These are phyloP conservation scores for Cheumatopsyche charites DNA, from an alignment of 1,140 invertebrate genomes.

Conservation along the genomic window DNA sequence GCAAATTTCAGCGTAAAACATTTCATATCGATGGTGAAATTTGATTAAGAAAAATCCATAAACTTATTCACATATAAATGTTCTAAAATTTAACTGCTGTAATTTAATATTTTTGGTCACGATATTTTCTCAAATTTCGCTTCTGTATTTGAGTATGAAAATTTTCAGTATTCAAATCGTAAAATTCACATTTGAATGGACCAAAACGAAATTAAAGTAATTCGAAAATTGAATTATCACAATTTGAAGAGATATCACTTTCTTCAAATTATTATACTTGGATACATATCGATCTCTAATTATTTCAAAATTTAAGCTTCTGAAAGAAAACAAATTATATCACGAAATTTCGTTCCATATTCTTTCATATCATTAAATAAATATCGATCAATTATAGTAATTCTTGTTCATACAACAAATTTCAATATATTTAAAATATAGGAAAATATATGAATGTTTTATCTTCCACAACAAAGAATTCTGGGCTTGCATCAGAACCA, in stretches of 20 bases:
- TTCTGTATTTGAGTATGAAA: too few relatives aligned
- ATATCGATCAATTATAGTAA: neutral
- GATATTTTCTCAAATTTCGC: too few relatives aligned
- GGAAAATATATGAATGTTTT: neutral
- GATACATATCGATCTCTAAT: conserved; percentile 8
- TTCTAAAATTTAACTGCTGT: too few relatives aligned
- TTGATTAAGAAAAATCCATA: too few relatives aligned
- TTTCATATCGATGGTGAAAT: too few relatives aligned
- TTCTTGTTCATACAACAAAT: neutral
- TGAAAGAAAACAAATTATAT: neutral
- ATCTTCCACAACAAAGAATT: neutral
- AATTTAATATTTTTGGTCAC: too few relatives aligned
- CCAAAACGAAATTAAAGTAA: neutral
- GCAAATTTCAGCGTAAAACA: too few relatives aligned
- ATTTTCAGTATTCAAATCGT: too few relatives aligned
- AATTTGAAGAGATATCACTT: too few relatives aligned
- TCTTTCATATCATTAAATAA: conserved; percentile 2
- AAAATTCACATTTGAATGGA: neutral
- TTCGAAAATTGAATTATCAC: too few relatives aligned
- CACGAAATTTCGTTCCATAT: too few relatives aligned
- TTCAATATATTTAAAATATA: neutral
- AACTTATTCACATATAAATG: too few relatives aligned
- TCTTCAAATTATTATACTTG: neutral
- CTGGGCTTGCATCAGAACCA: conserved; percentile 31
- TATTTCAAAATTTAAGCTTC: neutral